A percentile compares a stretch with the other conserved stretches of the same genome.
Conservation (phyloP, 2,113 vertebrate species). For the Pachyramphus minor region DNA sequence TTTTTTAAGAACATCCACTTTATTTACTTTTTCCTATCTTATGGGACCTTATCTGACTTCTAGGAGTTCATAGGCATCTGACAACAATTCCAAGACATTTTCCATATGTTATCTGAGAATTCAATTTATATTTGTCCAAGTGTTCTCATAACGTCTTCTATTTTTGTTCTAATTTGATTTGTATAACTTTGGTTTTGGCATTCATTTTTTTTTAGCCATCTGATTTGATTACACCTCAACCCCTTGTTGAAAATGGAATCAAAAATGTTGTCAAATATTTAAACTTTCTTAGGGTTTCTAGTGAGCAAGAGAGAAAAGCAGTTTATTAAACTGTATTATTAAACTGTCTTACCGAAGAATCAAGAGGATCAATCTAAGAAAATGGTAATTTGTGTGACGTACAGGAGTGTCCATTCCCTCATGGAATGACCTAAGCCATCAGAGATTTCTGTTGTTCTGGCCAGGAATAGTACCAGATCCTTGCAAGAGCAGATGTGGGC, state of each 20-base stretch:
- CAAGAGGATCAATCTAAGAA: neutral
- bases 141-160: neutral
- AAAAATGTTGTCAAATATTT: neutral
- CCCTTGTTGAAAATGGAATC: neutral
- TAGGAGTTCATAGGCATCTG: neutral
- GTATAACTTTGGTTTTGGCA: neutral
- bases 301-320: neutral
- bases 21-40: neutral
- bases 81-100: neutral
- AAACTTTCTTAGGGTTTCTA: neutral
- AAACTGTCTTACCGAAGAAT: neutral
- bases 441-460: neutral
- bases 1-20: neutral
- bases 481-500: neutral
- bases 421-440: neutral
- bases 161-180: neutral
- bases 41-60: neutral
- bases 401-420: neutral
- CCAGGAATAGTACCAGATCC: neutral
- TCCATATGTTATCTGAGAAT: neutral
- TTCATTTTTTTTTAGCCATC: neutral
- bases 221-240: neutral
- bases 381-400: neutral
- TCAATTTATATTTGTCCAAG: neutral
- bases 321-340: neutral